These are phyloP conservation scores for Zapornia atra DNA, from an alignment of 2,113 vertebrate genomes.

Conservation along the genomic window DNA sequence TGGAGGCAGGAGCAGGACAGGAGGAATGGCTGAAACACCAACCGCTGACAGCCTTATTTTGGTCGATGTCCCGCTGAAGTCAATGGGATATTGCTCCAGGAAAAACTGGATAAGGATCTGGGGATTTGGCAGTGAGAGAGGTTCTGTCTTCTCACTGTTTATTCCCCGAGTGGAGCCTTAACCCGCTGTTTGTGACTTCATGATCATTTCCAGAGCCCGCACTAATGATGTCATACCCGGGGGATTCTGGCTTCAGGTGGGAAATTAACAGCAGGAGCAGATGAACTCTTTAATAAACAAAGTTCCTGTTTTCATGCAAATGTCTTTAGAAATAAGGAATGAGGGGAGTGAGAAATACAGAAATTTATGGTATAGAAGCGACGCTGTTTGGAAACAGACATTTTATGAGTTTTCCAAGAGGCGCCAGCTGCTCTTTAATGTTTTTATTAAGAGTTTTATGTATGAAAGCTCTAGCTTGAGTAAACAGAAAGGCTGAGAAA, in stretches of 20 bases:
- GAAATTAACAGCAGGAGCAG: conserved; percentile 55
- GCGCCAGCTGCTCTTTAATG: conserved; percentile 73
- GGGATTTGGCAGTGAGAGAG: conserved; percentile 20
- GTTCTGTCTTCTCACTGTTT: conserved; percentile 35
- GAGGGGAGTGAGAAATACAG: conserved; percentile 32
- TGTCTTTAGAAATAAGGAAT: conserved; percentile 33
- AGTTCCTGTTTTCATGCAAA: conserved; percentile 67
- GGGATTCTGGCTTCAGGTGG: conserved; percentile 41
- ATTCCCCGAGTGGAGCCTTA: neutral
- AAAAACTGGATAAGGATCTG: conserved; percentile 52
- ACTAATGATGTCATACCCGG: neutral
- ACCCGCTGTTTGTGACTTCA: conserved; percentile 30
- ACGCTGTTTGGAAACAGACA: conserved; percentile 68
- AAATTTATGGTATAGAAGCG: conserved; percentile 56
- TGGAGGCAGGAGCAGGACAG: neutral
- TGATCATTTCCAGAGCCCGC: conserved; percentile 53
- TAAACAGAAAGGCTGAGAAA: conserved; percentile 65
- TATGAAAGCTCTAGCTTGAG: conserved; percentile 59
- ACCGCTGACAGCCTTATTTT: conserved; percentile 4
- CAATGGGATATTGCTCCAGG: conserved; percentile 14
- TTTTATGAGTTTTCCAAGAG: conserved; percentile 73
- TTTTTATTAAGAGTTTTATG: conserved; percentile 69
- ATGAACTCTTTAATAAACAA: conserved; percentile 57
- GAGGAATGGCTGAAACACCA: neutral
- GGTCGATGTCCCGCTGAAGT: neutral